Evolutionary conservation across 2,797 vertebrate genomes (phyloP), one percentile per base, ranked within the genome.

Genomic region (Sebastes iracundus): DNA sequence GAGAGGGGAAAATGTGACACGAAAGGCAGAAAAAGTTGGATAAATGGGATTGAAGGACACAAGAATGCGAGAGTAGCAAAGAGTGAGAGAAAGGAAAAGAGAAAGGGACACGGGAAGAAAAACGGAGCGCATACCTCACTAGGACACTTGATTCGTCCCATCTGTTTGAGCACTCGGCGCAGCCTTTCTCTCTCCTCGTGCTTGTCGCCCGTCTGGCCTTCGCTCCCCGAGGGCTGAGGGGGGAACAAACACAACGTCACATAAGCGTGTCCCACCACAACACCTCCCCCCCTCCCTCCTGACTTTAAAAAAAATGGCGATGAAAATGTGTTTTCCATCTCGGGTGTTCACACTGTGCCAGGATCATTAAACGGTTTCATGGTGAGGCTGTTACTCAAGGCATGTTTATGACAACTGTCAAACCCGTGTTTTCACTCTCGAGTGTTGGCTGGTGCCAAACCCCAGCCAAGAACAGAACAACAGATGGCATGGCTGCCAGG

Each of bases 91-190:
- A 67, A 75, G 46, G 49, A 73, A 69, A 72, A 75, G 63, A 81
- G 76, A 73, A 73, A 82, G 46, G 58, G 72, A 84, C 59, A 42
- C 27, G 4, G 70, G 64, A 67, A 79, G 69, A 84, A 61, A 68
- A 76, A 83, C 62, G 53, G 73, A 83, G 72, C 46, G 72, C 90
- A 88, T 97, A 99, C 98, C 97, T 99, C 96, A 89, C 95, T 97
- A 69, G 97, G 97, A 93, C 98, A 99, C 92, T 98, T 99, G 90
- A 99, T 97, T 94, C 97, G 95, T 87, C 98, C 98, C 97, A 98
- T 99, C 96, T 99, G 98, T 95, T 99, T 99, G 86, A 99, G 96
- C 83, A 98, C 96, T 88, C 96, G 96, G 75, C 97, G 97, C 86
- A 99, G 96, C 82, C 97, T 96, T 85, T 98, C 98, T 82, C 97